Conservation (phyloP, 1,140 invertebrate species). For the Chymomyza costata region DNA sequence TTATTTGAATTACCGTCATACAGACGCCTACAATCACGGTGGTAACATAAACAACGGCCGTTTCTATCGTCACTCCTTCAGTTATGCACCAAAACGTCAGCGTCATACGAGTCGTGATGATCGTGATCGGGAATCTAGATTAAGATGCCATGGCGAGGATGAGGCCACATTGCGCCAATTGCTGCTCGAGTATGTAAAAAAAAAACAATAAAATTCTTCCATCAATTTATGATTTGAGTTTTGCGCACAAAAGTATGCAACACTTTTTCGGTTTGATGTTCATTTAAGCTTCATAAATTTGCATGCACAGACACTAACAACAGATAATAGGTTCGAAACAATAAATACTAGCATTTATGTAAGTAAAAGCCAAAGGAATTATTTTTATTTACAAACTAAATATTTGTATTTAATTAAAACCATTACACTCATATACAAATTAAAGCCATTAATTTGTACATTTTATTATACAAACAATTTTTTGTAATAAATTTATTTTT, state of each 20-base stretch:
- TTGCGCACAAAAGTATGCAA: constrained; percentile 31
- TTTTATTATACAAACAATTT: constrained; percentile 35
- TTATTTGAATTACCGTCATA: too few relatives aligned
- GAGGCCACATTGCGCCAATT: constrained; percentile 75
- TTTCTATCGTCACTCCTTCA: constrained; percentile 75
- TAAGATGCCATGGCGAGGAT: constrained; percentile 75
- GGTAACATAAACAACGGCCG: constrained; percentile 72
- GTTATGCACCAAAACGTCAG: constrained; percentile 72
- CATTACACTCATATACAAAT: too few relatives aligned
- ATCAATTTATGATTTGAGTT: background rate
- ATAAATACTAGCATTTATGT: constrained; percentile 65
- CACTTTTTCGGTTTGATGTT: constrained; percentile 13
- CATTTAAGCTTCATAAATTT: constrained; percentile 63
- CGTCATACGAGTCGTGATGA: constrained; percentile 66
- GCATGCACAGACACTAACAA: constrained; percentile 37
- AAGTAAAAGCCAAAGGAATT: constrained; percentile 64
- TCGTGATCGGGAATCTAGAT: constrained; percentile 71
- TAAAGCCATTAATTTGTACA: too few relatives aligned
- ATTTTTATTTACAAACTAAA: constrained; percentile 25
- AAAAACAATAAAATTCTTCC: background rate
- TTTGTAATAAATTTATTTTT: too few relatives aligned
- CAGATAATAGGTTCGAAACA: too few relatives aligned
- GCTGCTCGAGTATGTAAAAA: constrained; percentile 74
- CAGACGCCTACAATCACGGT: constrained; percentile 66
- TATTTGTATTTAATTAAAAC: constrained; percentile 29